Conservation (phyloP, 2,113 vertebrate genomes). For the Cheirogaleus medius region DNA sequence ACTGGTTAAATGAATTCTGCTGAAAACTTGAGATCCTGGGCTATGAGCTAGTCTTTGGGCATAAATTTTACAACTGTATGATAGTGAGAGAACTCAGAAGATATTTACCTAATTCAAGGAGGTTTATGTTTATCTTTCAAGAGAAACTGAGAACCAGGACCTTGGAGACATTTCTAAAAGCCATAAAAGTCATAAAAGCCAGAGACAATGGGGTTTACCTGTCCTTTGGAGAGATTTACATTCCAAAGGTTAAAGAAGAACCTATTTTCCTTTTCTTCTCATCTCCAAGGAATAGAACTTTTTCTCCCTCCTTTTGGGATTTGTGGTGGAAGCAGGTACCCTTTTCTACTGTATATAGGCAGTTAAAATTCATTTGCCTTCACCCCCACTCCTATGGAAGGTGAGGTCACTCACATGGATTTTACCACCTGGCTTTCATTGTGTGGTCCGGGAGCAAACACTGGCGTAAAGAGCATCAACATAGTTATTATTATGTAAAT, state of each 20-base stretch:
- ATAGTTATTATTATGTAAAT: background rate
- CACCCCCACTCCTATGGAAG: background rate
- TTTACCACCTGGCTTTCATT: background rate
- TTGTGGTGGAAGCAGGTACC: background rate
- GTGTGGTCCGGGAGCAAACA: background rate
- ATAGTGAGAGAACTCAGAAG: background rate
- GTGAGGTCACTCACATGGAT: background rate
- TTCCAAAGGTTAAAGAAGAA: background rate
- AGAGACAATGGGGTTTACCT: background rate
- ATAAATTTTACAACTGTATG: background rate
- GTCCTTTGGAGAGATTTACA: background rate
- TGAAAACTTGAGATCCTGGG: background rate
- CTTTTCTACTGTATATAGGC: background rate
- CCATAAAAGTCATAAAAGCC: background rate
- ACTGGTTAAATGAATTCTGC: background rate
- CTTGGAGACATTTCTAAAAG: background rate
- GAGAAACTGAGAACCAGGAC: background rate
- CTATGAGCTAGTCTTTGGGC: background rate
- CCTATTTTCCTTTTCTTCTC: background rate
- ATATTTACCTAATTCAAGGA: background rate
- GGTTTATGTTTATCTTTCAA: background rate
- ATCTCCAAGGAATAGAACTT: background rate
- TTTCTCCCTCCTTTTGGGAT: background rate
- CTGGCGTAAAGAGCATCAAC: rapidly evolving
- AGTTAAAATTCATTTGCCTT: background rate